These are phyloP conservation scores for Collichthys lucidus DNA, from an alignment of 2,113 vertebrate genomes.

Conservation along the genomic window DNA sequence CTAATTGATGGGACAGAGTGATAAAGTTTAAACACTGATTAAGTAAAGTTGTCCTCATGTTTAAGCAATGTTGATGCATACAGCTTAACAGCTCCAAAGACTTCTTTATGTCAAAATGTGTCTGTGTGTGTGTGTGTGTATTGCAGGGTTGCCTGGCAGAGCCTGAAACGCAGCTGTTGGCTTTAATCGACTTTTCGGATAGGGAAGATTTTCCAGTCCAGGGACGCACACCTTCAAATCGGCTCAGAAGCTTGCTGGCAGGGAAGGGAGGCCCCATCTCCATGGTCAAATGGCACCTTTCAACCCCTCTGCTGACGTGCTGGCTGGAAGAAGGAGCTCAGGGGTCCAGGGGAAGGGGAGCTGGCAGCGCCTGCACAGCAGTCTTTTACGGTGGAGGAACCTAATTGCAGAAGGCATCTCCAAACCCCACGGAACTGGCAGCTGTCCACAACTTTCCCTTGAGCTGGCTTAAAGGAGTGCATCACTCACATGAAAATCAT, in stretches of 20 bases:
- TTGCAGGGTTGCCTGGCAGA: conserved; percentile 77
- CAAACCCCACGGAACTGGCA: conserved; percentile 78
- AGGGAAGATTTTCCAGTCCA: conserved; percentile 81
- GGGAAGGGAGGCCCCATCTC: conserved; percentile 68
- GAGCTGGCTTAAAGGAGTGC: conserved; percentile 74
- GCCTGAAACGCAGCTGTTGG: conserved; percentile 85
- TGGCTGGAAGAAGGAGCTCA: conserved; percentile 68
- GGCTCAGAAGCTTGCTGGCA: conserved; percentile 82
- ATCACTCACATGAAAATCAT: conserved; percentile 72
- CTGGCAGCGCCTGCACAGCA: conserved; percentile 70
- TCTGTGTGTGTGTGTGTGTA: conserved; percentile 50
- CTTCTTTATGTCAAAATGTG: conserved; percentile 72
- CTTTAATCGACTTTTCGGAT: conserved; percentile 86
- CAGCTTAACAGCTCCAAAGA: conserved; percentile 69
- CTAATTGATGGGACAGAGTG: conserved; percentile 62
- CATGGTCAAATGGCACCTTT: conserved; percentile 82
- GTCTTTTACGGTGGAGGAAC: conserved; percentile 71
- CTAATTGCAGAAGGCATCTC: conserved; percentile 80
- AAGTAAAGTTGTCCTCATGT: conserved; percentile 71
- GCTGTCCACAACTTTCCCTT: conserved; percentile 72
- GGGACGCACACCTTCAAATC: conserved; percentile 82
- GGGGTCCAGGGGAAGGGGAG: conserved; percentile 69
- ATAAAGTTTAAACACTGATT: conserved; percentile 48
- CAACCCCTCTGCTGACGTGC: conserved; percentile 76
- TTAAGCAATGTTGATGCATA: conserved; percentile 45